phyloP scores from a whole-genome alignment of 2,797 vertebrate species.

The Phataginus tricuspis region DNA sequence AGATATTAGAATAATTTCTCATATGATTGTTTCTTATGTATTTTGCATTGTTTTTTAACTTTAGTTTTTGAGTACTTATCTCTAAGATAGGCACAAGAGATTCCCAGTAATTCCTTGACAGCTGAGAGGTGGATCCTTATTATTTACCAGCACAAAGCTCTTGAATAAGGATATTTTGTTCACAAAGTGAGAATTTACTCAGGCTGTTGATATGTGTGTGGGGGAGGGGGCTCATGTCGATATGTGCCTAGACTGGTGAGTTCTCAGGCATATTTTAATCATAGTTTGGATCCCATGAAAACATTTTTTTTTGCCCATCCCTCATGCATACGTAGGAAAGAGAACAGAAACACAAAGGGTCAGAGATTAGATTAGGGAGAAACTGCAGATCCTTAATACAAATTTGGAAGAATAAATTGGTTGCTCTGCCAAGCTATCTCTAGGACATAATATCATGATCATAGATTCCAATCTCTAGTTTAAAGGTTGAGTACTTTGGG shows the following conservation, averaged over 20 bases:
- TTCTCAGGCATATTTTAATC: neutral
- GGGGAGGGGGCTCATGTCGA: neutral
- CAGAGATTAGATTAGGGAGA: neutral
- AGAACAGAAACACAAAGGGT: neutral
- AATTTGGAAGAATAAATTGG: neutral
- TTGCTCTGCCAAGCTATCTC: neutral
- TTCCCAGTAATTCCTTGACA: neutral
- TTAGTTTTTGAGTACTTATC: neutral
- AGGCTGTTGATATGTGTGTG: neutral
- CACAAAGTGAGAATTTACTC: neutral
- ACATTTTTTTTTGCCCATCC: neutral
- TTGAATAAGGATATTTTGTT: neutral
- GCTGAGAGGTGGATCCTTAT: neutral
- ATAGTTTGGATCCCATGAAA: neutral
- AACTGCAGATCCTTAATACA: neutral
- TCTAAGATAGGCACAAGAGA: neutral
- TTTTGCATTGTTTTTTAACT: neutral
- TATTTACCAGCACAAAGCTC: neutral
- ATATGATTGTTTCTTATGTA: neutral
- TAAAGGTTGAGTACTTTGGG: neutral
- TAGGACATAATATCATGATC: neutral
- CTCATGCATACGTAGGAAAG: neutral
- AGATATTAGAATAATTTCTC: neutral
- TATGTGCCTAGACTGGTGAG: neutral
- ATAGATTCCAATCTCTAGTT: neutral